Evolutionary conservation across 2,113 vertebrate species (phyloP), one percentile per base, ranked within the genome.

Genomic region (Microcebus jonahi): DNA sequence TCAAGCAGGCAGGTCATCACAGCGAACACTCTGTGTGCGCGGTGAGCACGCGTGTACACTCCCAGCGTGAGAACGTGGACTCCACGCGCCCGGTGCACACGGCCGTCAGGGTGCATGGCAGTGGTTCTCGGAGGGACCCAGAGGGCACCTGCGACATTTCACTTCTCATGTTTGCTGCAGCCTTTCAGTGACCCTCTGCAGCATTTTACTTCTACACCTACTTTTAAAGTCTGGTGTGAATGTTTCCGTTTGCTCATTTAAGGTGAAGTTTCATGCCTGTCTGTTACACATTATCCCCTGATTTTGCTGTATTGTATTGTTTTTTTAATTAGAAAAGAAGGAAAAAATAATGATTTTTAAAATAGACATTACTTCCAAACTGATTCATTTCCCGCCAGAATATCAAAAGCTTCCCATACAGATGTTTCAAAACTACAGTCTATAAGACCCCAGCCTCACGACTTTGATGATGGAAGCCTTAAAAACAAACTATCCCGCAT

Each of bases 1-100:
- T n/a, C 42, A 18, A 42, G n/a, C 0, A 6, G 7, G 2, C 68
- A 50, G 2, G 0, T 53, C n/a, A 29, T 27, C 77, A 21, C 36
- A n/a, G 29, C 27, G 34, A 83, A n/a, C 8, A 17, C 2, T 5
- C 0, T 2, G 0, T 1, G 6, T 17, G 27, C 3, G 0, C 1
- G 18, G 57, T 2, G 12, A 17, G 15, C 9, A 3, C 1, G 20
- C 0, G 4, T 9, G 8, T 11, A 5, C 6, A 34, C 11, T 21
- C 1, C 9, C 42, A 1, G 6, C 2, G 0, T 3, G 12, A 3
- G 36, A 17, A 11, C 0, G 0, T 0, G 10, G 31, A 8, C 45
- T 14, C 39, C 1, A 0, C 55, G 4, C 2, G 5, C 17, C 76
- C 67, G 8, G 34, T 34, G 57, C 1, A 3, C 21, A 9, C 39